Percentiles rank a stretch among this genome's conserved stretches.
Evolutionary conservation across 2,113 vertebrate genomes (phyloP).

Genomic region (Ploceus nigricollis): DNA sequence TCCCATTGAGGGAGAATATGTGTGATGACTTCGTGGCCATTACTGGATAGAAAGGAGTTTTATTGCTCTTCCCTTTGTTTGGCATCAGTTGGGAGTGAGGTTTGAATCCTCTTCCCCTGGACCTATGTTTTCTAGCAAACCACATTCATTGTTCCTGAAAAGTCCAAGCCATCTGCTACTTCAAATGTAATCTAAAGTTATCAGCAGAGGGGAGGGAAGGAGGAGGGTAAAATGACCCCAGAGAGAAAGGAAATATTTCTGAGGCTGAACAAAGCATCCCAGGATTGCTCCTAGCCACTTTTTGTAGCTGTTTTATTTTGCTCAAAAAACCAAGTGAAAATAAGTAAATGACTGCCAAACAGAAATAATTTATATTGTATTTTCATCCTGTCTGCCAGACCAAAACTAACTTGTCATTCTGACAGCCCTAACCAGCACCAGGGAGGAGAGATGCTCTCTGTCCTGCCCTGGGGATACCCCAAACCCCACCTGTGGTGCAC

Average conservation of each 20-base stretch:
- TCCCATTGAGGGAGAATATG: not conserved
- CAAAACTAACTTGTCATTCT: not conserved
- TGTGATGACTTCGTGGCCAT: not conserved
- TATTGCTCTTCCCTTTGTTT: not conserved
- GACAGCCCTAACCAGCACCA: rapidly evolving
- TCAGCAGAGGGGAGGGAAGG: not conserved
- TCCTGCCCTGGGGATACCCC: not conserved
- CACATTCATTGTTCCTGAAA: not conserved
- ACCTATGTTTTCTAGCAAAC: not conserved
- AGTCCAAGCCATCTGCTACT: not conserved
- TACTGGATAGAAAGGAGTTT: not conserved
- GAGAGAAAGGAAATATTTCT: not conserved
- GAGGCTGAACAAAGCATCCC: not conserved
- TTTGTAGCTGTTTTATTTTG: not conserved
- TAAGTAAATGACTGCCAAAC: not conserved
- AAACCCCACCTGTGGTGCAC: not conserved
- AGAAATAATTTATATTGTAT: not conserved
- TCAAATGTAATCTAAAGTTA: not conserved
- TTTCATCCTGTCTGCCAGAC: not conserved
- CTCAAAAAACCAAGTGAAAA: not conserved
- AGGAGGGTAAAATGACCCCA: not conserved
- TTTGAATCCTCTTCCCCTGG: not conserved
- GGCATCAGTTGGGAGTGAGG: not conserved
- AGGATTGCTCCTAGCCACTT: not conserved
- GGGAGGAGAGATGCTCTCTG: not conserved